Base-by-base conservation (phyloP, 2,113 vertebrate species). In the Platysternon megacephalum region DNA sequence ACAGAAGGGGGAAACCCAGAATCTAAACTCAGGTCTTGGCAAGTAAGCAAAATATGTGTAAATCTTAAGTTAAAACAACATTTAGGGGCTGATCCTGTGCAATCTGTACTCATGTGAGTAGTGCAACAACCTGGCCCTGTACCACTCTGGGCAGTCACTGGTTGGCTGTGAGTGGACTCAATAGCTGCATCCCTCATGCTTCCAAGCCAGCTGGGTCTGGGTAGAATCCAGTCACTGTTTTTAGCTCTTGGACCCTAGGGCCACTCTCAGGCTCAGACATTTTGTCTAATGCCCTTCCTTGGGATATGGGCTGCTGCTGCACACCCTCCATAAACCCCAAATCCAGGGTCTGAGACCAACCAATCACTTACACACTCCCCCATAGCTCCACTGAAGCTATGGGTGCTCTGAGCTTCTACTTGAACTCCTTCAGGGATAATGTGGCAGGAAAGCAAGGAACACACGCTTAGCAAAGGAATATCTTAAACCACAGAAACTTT, bases 41-140 rank as follows among this genome's bases (percentile, higher is more conserved):
- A 58, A 56, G 56, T 58, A 85, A 91, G 74, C 49, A 91, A 56
- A 51, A n/a, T 85, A 92, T 91, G 29, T 90, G 82, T 90, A 95
- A 93, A 95, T 89, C 84, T 49, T 79, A 83, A 87, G 8, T 90
- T 93, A 95, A 95, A 96, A 84, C n/a, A 82, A 61, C 79, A 96
- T 96, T 93, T 95, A 88, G 42, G 90, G 81, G 32, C 89, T 96
- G 93, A 91, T 91, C 94, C 61, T 44, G 58, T 2, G 17, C 44
- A 84, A 46, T 90, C 92, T 95, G 65, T 94, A 76, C 76, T 86
- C n/a, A 22, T 51, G 2, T 51, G 58, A 95, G 52, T 88, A 65
- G 8, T 84, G n/a, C 82, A 91, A 85, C 35, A 83, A 85, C 58
- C 88, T 91, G 84, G 29, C 16, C 83, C 68, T 56, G 42, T 51